A percentile compares a stretch with the other conserved stretches of the same genome.
Conservation (phyloP, 2,888 invertebrate species). For the Nemurella pictetii region DNA sequence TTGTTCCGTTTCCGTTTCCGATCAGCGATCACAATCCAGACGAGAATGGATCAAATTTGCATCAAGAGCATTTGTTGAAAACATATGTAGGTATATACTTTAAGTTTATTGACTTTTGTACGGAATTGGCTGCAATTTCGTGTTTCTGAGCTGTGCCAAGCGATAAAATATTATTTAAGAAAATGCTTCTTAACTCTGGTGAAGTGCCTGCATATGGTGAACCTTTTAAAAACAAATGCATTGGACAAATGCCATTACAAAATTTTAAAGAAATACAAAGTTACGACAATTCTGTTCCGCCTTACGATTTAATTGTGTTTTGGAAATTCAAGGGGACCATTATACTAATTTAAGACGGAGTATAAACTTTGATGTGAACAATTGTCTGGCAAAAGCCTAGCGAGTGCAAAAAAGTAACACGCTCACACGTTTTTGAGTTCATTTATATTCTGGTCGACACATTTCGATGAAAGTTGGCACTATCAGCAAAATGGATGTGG, state of each 20-base stretch:
- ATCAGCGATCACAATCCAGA: background rate
- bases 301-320: background rate
- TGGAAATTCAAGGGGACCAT: background rate
- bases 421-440: background rate
- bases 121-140: background rate
- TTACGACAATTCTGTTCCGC: background rate
- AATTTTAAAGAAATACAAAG: background rate
- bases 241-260: background rate
- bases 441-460: slow-evolving; percentile 24
- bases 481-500: slow-evolving; percentile 11
- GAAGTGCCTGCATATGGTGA: background rate
- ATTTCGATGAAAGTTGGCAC: slow-evolving; percentile 25
- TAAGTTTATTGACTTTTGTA: background rate
- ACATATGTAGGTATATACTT: background rate
- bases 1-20: background rate
- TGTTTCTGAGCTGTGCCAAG: background rate
- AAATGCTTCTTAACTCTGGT: background rate
- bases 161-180: background rate
- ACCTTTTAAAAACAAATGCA: background rate
- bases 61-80: background rate
- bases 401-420: background rate
- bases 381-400: background rate
- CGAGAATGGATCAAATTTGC: background rate
- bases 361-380: background rate
- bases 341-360: background rate